These are phyloP conservation scores for Ditylenchus weischeri DNA, from an alignment of 2,888 invertebrate species.

Conservation along the genomic window DNA sequence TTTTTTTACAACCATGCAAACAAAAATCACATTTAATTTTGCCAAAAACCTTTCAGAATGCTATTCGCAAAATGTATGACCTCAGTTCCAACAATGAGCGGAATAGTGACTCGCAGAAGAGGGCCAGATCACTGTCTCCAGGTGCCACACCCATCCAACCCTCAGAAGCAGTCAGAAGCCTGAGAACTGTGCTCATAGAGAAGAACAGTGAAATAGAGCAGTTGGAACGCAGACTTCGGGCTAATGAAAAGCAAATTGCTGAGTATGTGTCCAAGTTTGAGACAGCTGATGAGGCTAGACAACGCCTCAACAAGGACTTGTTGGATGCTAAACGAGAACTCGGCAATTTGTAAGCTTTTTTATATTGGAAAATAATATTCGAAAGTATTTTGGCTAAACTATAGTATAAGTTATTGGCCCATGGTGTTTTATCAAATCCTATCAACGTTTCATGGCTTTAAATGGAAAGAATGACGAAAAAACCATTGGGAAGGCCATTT, in stretches of 20 bases:
- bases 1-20: neutral
- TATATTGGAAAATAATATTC: neutral
- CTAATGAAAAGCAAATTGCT: constrained; percentile 48
- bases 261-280: constrained; percentile 52
- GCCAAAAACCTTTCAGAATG: constrained; percentile 33
- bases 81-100: constrained; percentile 45
- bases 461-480: too few relatives aligned
- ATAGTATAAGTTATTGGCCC: too few relatives aligned
- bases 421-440: too few relatives aligned
- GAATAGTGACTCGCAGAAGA: constrained; percentile 41
- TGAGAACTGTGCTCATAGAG: constrained; percentile 51
- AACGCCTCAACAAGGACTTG: constrained; percentile 53
- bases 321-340: constrained; percentile 47
- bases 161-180: constrained; percentile 50
- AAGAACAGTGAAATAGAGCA: constrained; percentile 56
- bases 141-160: constrained; percentile 49
- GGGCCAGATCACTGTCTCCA: constrained; percentile 54
- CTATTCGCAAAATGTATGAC: constrained; percentile 54
- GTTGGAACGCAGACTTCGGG: constrained; percentile 51
- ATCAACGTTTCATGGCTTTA: too few relatives aligned
- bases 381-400: too few relatives aligned
- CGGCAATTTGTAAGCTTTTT: constrained; percentile 33
- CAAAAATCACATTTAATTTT: neutral
- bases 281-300: constrained; percentile 50
- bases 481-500: too few relatives aligned